Percentiles rank a stretch among this genome's conserved stretches.
Conservation (phyloP, 2,797 vertebrate species). For the Erethizon dorsatum region DNA sequence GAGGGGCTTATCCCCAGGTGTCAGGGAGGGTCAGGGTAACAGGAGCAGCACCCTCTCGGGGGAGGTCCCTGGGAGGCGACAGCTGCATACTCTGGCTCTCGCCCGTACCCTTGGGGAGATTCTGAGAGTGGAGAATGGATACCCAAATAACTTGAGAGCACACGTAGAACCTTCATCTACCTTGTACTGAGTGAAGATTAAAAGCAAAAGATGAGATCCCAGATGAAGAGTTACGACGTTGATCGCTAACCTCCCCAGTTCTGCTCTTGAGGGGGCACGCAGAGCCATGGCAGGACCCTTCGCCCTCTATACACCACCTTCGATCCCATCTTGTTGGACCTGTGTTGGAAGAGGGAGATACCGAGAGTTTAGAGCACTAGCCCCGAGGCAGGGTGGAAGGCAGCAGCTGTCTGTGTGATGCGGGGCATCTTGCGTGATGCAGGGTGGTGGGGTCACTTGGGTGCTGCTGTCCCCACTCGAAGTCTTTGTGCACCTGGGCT, state of each 20-base stretch:
- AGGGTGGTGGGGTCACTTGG: accelerated
- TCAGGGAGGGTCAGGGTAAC: neutral
- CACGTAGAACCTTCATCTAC: neutral
- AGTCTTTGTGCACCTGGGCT: neutral
- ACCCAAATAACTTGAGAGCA: neutral
- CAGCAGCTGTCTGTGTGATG: neutral
- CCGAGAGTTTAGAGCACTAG: neutral
- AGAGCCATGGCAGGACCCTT: neutral
- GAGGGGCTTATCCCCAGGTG: neutral
- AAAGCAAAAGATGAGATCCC: too few species aligned
- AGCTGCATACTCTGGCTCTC: neutral
- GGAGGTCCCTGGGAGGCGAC: neutral
- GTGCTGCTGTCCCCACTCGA: accelerated
- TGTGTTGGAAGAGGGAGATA: neutral
- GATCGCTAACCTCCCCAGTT: neutral
- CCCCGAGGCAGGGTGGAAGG: neutral
- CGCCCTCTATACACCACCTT: accelerated
- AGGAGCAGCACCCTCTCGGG: neutral
- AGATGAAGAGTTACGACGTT: neutral
- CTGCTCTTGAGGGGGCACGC: neutral
- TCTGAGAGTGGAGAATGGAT: neutral
- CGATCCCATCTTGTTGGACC: neutral
- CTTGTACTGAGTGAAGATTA: neutral
- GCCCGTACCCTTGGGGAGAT: neutral
- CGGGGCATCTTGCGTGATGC: accelerated